Percentiles rank a stretch among this genome's conserved stretches.
These are phyloP conservation scores for Xylocopa sonorina DNA, from an alignment of 1,140 invertebrate genomes.

Conservation along the genomic window DNA sequence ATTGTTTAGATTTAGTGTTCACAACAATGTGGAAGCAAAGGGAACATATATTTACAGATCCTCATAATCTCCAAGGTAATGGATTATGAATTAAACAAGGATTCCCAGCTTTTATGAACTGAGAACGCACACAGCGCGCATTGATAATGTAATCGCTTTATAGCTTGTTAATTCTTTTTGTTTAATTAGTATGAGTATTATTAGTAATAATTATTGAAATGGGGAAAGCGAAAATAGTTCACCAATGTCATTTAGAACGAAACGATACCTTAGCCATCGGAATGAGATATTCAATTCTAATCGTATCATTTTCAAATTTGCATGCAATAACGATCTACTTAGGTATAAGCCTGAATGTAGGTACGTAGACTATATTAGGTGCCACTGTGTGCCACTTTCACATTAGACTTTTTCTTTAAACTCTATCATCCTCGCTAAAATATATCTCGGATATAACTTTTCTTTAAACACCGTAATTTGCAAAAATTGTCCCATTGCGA, in stretches of 20 bases:
- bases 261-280: conserved; percentile 23
- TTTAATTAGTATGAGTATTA: conserved; percentile 27
- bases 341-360: conserved; percentile 49
- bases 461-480: neutral
- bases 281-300: conserved; percentile 40
- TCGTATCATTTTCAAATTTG: conserved; percentile 41
- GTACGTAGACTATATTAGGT: conserved; percentile 51
- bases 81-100: conserved; percentile 5
- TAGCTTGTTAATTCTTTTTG: neutral
- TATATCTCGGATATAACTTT: conserved; percentile 6
- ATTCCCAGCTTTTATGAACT: conserved; percentile 41
- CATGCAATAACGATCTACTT: conserved; percentile 58
- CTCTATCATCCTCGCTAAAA: neutral
- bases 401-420: conserved; percentile 16
- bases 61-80: conserved; percentile 4
- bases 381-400: conserved; percentile 26
- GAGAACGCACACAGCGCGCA: conserved; percentile 27
- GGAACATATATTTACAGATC: conserved; percentile 42
- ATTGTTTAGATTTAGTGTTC: conserved; percentile 42
- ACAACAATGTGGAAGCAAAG: conserved; percentile 44
- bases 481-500: neutral
- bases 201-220: conserved; percentile 51
- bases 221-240: conserved; percentile 43
- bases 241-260: conserved; percentile 23
- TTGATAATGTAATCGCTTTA: conserved; percentile 1